phyloP scores from a whole-genome alignment of 2,888 invertebrate species.

The Drosophila pseudotakahashii region DNA sequence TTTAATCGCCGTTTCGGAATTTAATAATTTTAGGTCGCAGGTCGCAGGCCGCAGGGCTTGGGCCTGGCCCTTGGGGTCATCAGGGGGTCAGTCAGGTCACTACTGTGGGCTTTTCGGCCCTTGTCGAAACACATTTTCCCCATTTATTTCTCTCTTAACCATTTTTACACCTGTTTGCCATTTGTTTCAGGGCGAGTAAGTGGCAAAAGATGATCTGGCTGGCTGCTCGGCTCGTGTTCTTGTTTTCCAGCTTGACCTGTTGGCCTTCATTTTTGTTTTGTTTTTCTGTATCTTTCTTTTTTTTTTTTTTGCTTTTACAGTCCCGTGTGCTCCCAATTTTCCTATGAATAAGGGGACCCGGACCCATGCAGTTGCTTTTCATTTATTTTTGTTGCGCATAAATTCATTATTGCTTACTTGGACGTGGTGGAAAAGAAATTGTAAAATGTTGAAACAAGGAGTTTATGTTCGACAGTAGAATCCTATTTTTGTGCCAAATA shows the following conservation, averaged over 20 bases:
- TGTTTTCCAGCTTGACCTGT: slow-evolving; percentile 17
- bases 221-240: background rate
- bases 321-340: slow-evolving; percentile 43
- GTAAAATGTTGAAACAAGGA: background rate
- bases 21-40: slow-evolving; percentile 66
- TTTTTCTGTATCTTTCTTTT: too few relatives aligned
- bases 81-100: background rate
- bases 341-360: slow-evolving; percentile 32
- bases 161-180: slow-evolving; percentile 53
- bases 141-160: slow-evolving; percentile 39
- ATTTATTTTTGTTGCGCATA: slow-evolving; percentile 18
- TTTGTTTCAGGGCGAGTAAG: slow-evolving; percentile 34
- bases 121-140: slow-evolving; percentile 8
- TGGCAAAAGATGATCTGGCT: slow-evolving; percentile 37
- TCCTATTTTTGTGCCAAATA: background rate
- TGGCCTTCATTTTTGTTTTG: slow-evolving; percentile 29
- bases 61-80: slow-evolving; percentile 1
- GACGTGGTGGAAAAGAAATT: slow-evolving; percentile 15
- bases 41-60: slow-evolving; percentile 31
- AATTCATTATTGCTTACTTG: slow-evolving; percentile 31
- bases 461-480: too few relatives aligned
- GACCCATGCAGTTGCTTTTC: slow-evolving; percentile 6
- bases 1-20: slow-evolving; percentile 58
- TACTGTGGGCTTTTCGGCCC: background rate
- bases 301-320: background rate